A percentile compares a stretch with the other conserved stretches of the same genome.
Conservation (phyloP, 2,113 vertebrate species). For the Lophochroa leadbeateri region DNA sequence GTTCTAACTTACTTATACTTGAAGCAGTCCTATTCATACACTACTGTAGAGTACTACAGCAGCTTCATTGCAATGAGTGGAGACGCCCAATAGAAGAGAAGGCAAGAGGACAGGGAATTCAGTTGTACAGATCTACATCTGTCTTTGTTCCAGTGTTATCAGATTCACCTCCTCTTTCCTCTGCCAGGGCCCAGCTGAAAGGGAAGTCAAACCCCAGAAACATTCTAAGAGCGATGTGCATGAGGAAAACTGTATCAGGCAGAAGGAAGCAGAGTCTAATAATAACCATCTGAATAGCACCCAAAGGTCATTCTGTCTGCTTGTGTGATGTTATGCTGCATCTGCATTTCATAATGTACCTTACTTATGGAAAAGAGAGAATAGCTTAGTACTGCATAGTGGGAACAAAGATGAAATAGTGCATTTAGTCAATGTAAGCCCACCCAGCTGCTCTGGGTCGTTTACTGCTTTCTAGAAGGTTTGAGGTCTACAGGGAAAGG, state of each 20-base stretch:
- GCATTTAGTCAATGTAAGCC: background rate
- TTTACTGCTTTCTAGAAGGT: background rate
- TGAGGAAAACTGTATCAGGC: background rate
- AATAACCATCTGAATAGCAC: conserved; percentile 24
- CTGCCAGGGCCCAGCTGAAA: background rate
- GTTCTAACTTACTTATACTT: background rate
- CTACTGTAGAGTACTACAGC: background rate
- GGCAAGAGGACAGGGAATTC: background rate
- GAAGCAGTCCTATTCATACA: background rate
- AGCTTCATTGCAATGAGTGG: background rate
- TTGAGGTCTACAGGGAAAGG: background rate
- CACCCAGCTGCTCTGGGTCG: background rate
- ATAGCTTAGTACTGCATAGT: background rate
- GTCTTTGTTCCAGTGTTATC: background rate
- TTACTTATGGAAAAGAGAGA: background rate
- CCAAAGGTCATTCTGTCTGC: conserved; percentile 23
- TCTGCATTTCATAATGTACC: conserved; percentile 30
- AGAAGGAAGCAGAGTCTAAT: background rate
- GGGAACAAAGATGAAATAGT: conserved; percentile 5
- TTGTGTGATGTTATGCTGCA: conserved; percentile 26
- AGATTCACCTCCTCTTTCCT: background rate
- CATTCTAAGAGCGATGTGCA: background rate
- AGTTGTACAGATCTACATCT: background rate
- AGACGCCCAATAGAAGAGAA: background rate
- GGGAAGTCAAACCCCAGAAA: background rate